Evolutionary conservation across 1,140 invertebrate genomes (phyloP), one percentile per base, ranked within the genome.

Genomic region (Xylocopa sonorina): DNA sequence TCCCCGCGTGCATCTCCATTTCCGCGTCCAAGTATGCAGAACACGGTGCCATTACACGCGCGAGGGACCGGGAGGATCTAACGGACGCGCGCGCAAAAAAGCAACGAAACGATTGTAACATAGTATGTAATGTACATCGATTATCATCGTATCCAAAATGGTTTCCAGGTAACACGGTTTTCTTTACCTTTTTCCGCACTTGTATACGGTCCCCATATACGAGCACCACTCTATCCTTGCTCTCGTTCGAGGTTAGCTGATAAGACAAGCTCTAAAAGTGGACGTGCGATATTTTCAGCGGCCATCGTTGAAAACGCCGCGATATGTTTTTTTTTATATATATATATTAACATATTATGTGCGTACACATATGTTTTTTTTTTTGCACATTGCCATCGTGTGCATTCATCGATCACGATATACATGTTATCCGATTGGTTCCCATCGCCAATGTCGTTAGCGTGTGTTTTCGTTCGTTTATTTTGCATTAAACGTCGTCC

Each of bases 151-250:
- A 71, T 69, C 57, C 74, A 73, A 63, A 84, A 85, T 57, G 53
- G 46, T 48, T 80, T 72, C 53, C 82, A 78, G 69, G 69, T 46
- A 75, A 78, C 75, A 64, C 80, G 84, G 73, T 87, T 90, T 71
- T 91, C 87, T 92, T 94, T 94, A 93, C 93, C 93, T 94, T 93
- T 88, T 91, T 90, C 83, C 93, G 92, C 79, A 94, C 93, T 93
- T 94, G 91, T 88, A 94, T 94, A 93, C 94, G 94, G 90, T 94
- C 93, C 86, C 92, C 92, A 87, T 94, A 94, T 86, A 94, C 92
- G 89, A 94, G 93, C 91, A 94, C 93, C 91, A 94, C 93, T 90
- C 93, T 93, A 91, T 94, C 93, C 92, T 92, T 93, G 90, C 89
- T 92, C 89, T 92, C 90, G 88, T 90, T 91, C 74, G 91, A 91